These are phyloP conservation scores for Apotomis turbidana DNA, from an alignment of 2,888 invertebrate species.

Conservation along the genomic window DNA sequence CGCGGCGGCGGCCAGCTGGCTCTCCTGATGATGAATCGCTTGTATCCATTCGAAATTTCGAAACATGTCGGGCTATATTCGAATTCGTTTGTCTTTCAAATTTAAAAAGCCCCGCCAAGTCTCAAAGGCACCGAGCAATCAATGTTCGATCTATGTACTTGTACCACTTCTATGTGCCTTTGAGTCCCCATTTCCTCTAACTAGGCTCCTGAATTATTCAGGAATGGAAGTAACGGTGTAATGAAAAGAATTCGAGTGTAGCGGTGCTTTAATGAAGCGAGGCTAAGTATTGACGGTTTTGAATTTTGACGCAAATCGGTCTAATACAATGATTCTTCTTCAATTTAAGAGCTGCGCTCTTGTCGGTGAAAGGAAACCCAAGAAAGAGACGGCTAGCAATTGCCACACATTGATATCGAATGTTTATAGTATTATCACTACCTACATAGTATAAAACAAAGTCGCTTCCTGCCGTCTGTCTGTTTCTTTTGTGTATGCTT, in stretches of 20 bases:
- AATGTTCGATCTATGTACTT: conserved; percentile 21
- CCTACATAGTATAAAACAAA: too few species aligned
- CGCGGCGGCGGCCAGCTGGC: too few species aligned
- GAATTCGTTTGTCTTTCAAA: neutral
- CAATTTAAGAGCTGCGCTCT: too few species aligned
- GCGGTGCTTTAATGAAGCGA: conserved; percentile 14
- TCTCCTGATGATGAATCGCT: too few species aligned
- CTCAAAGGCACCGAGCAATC: conserved; percentile 21
- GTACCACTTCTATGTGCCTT: conserved; percentile 14
- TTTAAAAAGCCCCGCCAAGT: conserved; percentile 8
- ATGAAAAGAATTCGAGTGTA: conserved; percentile 27
- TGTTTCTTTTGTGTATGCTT: too few species aligned
- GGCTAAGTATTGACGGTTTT: neutral
- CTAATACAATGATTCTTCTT: neutral
- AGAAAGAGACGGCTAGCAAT: too few species aligned
- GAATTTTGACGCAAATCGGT: neutral
- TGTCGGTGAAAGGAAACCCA: too few species aligned
- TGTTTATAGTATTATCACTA: too few species aligned
- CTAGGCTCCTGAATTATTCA: conserved; percentile 29
- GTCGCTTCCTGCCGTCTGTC: too few species aligned
- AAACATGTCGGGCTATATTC: too few species aligned
- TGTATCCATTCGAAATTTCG: too few species aligned
- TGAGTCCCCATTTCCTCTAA: conserved; percentile 26
- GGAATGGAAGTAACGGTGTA: conserved; percentile 14
- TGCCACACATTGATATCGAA: too few species aligned